A percentile compares a stretch with the other conserved stretches of the same genome.
Evolutionary conservation across 2,888 invertebrate genomes (phyloP).

Genomic region (Ellobium chinense): DNA sequence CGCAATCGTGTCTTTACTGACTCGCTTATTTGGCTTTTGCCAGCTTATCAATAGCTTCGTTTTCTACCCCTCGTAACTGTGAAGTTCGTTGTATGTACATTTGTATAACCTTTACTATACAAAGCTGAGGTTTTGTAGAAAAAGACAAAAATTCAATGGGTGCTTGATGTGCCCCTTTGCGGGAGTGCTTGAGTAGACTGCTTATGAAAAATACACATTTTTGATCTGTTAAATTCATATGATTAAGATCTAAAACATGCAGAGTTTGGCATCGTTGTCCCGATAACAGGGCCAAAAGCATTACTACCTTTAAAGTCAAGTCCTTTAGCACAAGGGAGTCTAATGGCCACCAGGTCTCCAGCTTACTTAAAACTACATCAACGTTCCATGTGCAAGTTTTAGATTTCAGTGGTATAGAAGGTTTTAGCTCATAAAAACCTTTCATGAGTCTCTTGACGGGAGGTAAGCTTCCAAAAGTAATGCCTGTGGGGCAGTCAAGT

Average conservation of each 20-base stretch:
- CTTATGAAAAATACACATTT: background rate
- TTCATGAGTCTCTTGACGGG: slow-evolving; percentile 7
- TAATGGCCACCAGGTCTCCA: slow-evolving; percentile 7
- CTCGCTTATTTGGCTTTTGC: background rate
- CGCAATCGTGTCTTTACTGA: background rate
- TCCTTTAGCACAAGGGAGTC: slow-evolving; percentile 3
- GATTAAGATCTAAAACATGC: background rate
- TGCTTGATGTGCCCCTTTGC: background rate
- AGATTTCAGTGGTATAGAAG: background rate
- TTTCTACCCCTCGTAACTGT: background rate
- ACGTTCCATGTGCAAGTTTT: background rate
- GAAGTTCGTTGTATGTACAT: background rate
- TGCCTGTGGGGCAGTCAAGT: background rate
- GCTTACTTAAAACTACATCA: background rate
- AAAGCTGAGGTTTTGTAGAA: background rate
- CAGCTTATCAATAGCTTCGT: background rate
- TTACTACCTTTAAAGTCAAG: slow-evolving; percentile 2
- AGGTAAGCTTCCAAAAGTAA: background rate
- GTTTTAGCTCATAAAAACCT: slow-evolving; percentile 1
- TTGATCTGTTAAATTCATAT: background rate
- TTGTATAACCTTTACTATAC: background rate
- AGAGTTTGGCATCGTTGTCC: slow-evolving; percentile 1
- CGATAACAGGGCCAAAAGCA: background rate
- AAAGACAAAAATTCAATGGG: background rate
- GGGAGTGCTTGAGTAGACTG: background rate